Percentiles rank a stretch among this genome's conserved stretches.
These are phyloP conservation scores for Cebidichthys violaceus DNA, from an alignment of 2,113 vertebrate genomes.

Conservation along the genomic window DNA sequence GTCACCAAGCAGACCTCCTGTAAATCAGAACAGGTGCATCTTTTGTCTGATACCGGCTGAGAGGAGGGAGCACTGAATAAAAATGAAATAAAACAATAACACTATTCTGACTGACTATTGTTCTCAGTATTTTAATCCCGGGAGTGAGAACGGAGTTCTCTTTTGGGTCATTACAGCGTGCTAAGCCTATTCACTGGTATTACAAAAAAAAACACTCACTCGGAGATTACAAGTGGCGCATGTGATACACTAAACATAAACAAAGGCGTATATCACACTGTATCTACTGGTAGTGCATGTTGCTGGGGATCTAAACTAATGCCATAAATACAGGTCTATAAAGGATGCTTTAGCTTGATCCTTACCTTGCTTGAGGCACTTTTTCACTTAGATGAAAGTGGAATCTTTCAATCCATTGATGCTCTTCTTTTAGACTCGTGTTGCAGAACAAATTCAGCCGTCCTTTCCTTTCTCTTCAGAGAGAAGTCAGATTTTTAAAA, in stretches of 20 bases:
- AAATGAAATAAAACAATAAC: background rate
- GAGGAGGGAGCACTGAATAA: constrained; percentile 12
- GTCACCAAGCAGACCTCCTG: constrained; percentile 47
- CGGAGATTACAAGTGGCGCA: constrained; percentile 21
- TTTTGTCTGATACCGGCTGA: constrained; percentile 68
- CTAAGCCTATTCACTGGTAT: constrained; percentile 40
- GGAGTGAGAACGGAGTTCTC: background rate
- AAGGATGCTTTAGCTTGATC: constrained; percentile 28
- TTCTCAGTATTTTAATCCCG: constrained; percentile 30
- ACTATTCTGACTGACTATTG: constrained; percentile 18
- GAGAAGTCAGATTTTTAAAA: background rate
- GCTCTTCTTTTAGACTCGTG: constrained; percentile 33
- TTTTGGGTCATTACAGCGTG: background rate
- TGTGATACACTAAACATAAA: constrained; percentile 56
- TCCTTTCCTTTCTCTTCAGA: constrained; percentile 15
- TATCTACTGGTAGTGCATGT: background rate
- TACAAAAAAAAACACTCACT: constrained; percentile 11
- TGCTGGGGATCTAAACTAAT: background rate
- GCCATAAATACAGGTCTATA: background rate
- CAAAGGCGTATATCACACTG: constrained; percentile 17
- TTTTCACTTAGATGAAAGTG: constrained; percentile 58
- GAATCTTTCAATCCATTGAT: constrained; percentile 77
- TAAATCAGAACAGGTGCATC: constrained; percentile 72
- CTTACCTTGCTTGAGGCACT: constrained; percentile 83
- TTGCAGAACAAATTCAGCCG: constrained; percentile 1